Evolutionary conservation across 2,113 vertebrate species (phyloP).

Genomic region (Beaufortia kweichowensis): DNA sequence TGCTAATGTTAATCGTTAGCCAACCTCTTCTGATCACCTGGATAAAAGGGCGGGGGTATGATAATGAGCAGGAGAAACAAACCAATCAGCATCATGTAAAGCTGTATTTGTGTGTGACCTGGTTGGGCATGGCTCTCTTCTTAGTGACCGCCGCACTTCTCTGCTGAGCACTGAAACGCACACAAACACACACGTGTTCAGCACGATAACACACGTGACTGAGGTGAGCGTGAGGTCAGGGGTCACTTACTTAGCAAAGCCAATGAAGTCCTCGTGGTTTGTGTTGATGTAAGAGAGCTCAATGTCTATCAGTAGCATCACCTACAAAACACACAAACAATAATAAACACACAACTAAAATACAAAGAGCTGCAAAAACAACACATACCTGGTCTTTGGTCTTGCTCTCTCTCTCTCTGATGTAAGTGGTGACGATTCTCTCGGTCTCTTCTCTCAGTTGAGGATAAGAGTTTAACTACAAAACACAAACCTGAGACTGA

Average conservation of each 20-base stretch:
- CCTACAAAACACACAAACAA: conserved; percentile 68
- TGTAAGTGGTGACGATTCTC: conserved; percentile 89
- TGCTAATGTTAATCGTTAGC: conserved; percentile 96
- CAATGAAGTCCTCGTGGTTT: conserved; percentile 98
- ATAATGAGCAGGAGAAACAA: conserved; percentile 8
- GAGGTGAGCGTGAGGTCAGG: neutral
- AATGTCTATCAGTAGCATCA: conserved; percentile 94
- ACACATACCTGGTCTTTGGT: conserved; percentile 91
- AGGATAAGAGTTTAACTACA: conserved; percentile 88
- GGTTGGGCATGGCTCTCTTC: conserved; percentile 93
- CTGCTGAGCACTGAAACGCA: conserved; percentile 84
- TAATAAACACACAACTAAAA: neutral
- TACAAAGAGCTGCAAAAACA: neutral
- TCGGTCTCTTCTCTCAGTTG: conserved; percentile 91
- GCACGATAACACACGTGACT: neutral
- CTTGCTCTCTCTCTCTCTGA: conserved; percentile 89
- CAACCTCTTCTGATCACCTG: conserved; percentile 94
- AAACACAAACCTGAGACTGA: no score
- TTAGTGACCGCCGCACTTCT: conserved; percentile 85
- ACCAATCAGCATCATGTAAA: neutral
- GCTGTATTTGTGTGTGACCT: conserved; percentile 67
- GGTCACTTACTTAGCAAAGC: conserved; percentile 90
- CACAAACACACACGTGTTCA: neutral
- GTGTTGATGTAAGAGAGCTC: conserved; percentile 99
- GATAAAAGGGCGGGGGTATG: conserved; percentile 17